Evolutionary conservation across 2,888 invertebrate genomes (phyloP).

Genomic region (Beris morrisii): DNA sequence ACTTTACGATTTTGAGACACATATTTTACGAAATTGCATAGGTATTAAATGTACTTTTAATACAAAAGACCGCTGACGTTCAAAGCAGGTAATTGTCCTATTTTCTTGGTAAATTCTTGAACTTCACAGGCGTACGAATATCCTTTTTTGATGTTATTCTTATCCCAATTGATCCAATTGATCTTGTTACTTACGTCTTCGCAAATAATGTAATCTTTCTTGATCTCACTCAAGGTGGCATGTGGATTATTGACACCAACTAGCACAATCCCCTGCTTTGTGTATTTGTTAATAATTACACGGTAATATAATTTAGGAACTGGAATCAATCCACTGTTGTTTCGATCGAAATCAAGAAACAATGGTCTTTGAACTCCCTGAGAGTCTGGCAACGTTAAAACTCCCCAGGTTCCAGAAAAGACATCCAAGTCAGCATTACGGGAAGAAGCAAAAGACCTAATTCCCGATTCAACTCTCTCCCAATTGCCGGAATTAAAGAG

Average conservation of each 20-base stretch:
- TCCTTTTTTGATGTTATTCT: constrained; percentile 45
- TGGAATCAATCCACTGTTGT: constrained; percentile 55
- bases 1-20: too few species aligned
- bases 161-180: constrained; percentile 57
- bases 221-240: constrained; percentile 46
- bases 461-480: constrained; percentile 58
- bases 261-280: constrained; percentile 59
- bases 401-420: constrained; percentile 63
- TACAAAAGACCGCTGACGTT: constrained; percentile 21
- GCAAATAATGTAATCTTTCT: constrained; percentile 48
- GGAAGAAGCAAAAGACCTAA: constrained; percentile 54
- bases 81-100: constrained; percentile 22
- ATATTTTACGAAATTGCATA: too few species aligned
- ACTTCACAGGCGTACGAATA: constrained; percentile 52
- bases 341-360: constrained; percentile 50
- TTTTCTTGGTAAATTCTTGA: constrained; percentile 42
- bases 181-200: constrained; percentile 58
- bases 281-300: constrained; percentile 58
- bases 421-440: constrained; percentile 54
- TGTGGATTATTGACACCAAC: constrained; percentile 57
- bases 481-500: constrained; percentile 64
- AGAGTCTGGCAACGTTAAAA: constrained; percentile 59
- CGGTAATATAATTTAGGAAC: constrained; percentile 64
- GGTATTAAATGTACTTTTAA: neutral
- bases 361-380: constrained; percentile 51